phyloP scores from a whole-genome alignment of 2,888 invertebrate genomes.

The Volucella bombylans region DNA sequence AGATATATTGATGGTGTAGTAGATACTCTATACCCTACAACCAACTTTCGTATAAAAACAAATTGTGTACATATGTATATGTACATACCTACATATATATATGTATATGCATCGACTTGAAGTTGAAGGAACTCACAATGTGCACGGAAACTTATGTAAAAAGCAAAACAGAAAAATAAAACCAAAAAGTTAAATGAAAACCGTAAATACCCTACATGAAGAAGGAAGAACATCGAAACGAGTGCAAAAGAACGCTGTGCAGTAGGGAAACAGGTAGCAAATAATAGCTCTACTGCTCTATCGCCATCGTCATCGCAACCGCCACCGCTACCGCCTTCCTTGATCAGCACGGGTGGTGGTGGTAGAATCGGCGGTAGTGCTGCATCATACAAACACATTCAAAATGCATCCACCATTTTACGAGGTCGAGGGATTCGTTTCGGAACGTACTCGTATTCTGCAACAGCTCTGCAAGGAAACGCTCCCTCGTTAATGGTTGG shows the following conservation, averaged over 20 bases:
- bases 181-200: constrained; percentile 53
- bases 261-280: constrained; percentile 74
- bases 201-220: constrained; percentile 67
- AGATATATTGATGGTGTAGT: constrained; percentile 52
- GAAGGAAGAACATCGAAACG: constrained; percentile 62
- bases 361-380: constrained; percentile 43
- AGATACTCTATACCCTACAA: constrained; percentile 45
- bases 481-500: constrained; percentile 56
- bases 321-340: constrained; percentile 46
- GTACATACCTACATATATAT: too few relatives aligned
- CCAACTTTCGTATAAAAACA: constrained; percentile 56
- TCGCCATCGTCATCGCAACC: constrained; percentile 45
- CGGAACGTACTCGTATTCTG: constrained; percentile 56
- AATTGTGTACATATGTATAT: background rate
- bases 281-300: constrained; percentile 69
- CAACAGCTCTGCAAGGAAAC: constrained; percentile 53
- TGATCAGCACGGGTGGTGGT: constrained; percentile 32
- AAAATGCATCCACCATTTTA: constrained; percentile 70
- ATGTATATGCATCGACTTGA: constrained; percentile 60
- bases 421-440: constrained; percentile 60
- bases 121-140: constrained; percentile 72
- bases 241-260: constrained; percentile 58
- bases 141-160: constrained; percentile 66
- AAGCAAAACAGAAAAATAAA: constrained; percentile 46
- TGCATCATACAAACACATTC: constrained; percentile 44